Percentiles rank a stretch among this genome's conserved stretches.
phyloP scores from a whole-genome alignment of 2,888 invertebrate genomes.

The Ophion slaviceki region DNA sequence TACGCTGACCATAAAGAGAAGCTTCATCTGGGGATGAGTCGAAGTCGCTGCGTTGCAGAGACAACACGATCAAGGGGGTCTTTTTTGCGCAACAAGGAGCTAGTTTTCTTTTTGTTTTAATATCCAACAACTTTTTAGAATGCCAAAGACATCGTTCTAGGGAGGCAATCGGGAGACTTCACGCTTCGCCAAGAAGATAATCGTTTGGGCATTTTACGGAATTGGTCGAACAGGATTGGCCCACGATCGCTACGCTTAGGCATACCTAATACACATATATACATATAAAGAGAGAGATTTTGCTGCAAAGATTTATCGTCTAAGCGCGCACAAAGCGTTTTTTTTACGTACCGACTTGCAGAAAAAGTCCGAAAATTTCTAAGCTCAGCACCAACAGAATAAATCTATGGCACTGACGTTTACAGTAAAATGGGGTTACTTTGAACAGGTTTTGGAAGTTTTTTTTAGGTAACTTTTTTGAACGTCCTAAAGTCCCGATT shows the following conservation, averaged over 20 bases:
- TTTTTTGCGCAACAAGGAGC: neutral
- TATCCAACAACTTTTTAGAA: constrained; percentile 50
- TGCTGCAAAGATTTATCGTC: constrained; percentile 16
- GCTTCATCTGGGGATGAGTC: constrained; percentile 4
- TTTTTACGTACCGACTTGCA: too few relatives aligned
- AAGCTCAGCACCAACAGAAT: too few relatives aligned
- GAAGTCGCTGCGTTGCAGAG: constrained; percentile 25
- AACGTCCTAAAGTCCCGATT: too few relatives aligned
- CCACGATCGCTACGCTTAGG: neutral
- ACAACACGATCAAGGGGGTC: constrained; percentile 8
- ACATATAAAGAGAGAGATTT: constrained; percentile 10
- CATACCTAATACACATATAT: neutral
- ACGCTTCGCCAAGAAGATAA: constrained; percentile 80
- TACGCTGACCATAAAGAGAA: constrained; percentile 26
- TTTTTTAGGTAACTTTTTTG: too few relatives aligned
- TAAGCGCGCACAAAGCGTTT: neutral
- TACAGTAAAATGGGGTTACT: too few relatives aligned
- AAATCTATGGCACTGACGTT: too few relatives aligned
- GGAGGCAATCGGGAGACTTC: constrained; percentile 68
- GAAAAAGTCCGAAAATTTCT: too few relatives aligned
- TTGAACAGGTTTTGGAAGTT: too few relatives aligned
- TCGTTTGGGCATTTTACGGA: constrained; percentile 78
- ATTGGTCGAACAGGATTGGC: constrained; percentile 68
- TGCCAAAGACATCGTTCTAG: constrained; percentile 61
- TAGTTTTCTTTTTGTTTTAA: neutral